Base-by-base conservation (phyloP, 2,888 invertebrate species). In the Coenonympha arcania region DNA sequence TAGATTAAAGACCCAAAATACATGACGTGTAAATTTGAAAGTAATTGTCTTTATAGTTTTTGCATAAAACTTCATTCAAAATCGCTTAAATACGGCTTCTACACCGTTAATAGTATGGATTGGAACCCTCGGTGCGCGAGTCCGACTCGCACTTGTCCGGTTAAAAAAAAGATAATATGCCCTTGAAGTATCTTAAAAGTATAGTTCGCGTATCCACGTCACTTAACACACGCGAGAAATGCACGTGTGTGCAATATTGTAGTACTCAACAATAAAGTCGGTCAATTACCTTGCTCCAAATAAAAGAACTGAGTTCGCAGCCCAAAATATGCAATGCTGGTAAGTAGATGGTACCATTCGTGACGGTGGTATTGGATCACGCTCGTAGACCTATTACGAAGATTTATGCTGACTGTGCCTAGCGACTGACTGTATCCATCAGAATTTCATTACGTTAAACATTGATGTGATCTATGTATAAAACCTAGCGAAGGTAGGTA, bases 201-300 rank as follows among this genome's bases (percentile, higher is more conserved):
- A 6, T 8, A 20, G 4, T 37, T 15, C 5, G 5, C 46, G 42
- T 36, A 31, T 33, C 11, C 15, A 20, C 43, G 36, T 48, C 46
- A 52, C 36, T 11, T n/a, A 31, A n/a, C 26, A 20, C 19, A 48
- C 28, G 30, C n/a, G 20, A 11, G 39, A 34, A 30, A 6, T 44
- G 34, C 58, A 44, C 60, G 53, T 59, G 60, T 59, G 54, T 57
- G 54, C 54, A 57, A 61, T 49, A 63, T 54, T 61, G 58, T 58
- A 52, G 50, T 62, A 53, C 56, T 52, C 50, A 50, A 48, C 53
- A n/a, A n/a, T n/a, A 55, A 60, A 57, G 48, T 59, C 60, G 63
- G 63, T 61, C 62, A 61, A 61, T 53, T 60, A 59, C 61, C 61
- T 63, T 57, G 64, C 58, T 54, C 61, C 54, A 50, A 61, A 62